Percentiles rank a stretch among this genome's conserved stretches.
These are phyloP conservation scores for Cacoxenus indagator DNA, from an alignment of 2,888 invertebrate genomes.

Conservation along the genomic window DNA sequence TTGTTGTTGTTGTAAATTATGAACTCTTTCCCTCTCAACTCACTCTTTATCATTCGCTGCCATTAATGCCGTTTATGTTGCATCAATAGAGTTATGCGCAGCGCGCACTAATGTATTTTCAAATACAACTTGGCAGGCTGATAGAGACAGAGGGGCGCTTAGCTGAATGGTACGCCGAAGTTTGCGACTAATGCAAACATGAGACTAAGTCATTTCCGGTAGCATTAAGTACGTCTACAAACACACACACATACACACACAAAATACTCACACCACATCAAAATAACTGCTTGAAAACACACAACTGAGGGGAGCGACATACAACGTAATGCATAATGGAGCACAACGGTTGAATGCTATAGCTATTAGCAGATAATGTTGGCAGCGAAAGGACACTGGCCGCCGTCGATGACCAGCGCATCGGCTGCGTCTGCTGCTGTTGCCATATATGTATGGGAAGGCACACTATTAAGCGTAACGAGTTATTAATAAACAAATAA, in stretches of 20 bases:
- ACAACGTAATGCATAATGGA: slow-evolving; percentile 12
- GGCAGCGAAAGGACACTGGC: slow-evolving; percentile 9
- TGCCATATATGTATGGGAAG: neutral
- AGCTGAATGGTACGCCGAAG: neutral
- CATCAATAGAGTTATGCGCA: neutral
- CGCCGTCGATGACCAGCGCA: neutral
- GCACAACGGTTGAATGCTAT: neutral
- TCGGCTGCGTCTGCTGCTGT: neutral
- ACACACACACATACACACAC: slow-evolving; percentile 31
- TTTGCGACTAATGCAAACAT: slow-evolving; percentile 32
- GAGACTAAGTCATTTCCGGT: slow-evolving; percentile 39
- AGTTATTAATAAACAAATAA: slow-evolving; percentile 21
- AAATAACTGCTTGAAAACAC: neutral
- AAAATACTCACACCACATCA: slow-evolving; percentile 25
- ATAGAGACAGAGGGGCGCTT: neutral
- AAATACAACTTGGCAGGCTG: neutral
- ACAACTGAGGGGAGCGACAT: neutral
- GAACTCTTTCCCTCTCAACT: too few species aligned
- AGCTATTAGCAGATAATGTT: slow-evolving; percentile 12
- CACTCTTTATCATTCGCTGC: too few species aligned
- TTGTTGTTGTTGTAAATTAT: too few species aligned
- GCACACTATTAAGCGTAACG: slow-evolving; percentile 16
- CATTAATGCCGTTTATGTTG: neutral
- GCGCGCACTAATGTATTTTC: neutral
- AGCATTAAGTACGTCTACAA: slow-evolving; percentile 24